phyloP scores from a whole-genome alignment of 1,140 invertebrate species.

The Zeugodacus cucurbitae region DNA sequence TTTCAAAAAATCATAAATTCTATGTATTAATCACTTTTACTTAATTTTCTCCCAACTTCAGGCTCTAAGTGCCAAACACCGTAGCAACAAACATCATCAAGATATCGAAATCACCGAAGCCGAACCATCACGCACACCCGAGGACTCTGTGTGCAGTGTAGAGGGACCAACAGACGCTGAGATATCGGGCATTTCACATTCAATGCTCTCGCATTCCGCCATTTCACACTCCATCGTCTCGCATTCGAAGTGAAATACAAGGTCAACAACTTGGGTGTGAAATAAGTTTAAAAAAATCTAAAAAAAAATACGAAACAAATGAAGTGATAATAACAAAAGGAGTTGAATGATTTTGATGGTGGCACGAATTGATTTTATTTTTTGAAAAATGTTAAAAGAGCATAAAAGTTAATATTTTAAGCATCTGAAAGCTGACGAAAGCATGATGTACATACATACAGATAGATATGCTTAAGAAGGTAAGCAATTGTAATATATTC shows the following conservation, averaged over 20 bases:
- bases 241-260: conserved; percentile 50
- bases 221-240: conserved; percentile 63
- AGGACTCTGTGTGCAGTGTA: conserved; percentile 80
- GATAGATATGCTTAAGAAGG: not conserved
- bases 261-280: not conserved
- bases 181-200: conserved; percentile 64
- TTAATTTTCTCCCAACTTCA: conserved; percentile 48
- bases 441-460: not conserved
- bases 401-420: not conserved
- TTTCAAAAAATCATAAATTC: not conserved
- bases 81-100: conserved; percentile 68
- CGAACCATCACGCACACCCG: conserved; percentile 74
- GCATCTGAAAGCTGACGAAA: not conserved
- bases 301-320: not conserved
- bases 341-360: not conserved
- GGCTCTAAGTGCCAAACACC: conserved; percentile 73
- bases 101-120: conserved; percentile 73
- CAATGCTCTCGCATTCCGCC: conserved; percentile 64
- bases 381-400: not conserved
- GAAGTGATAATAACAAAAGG: not conserved
- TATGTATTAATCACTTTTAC: not conserved
- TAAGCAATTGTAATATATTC: not conserved
- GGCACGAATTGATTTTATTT: not conserved
- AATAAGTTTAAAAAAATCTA: not conserved
- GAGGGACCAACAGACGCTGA: conserved; percentile 73